Base-by-base conservation (phyloP, 1,140 invertebrate species). In the Stegodyphus dumicola region DNA sequence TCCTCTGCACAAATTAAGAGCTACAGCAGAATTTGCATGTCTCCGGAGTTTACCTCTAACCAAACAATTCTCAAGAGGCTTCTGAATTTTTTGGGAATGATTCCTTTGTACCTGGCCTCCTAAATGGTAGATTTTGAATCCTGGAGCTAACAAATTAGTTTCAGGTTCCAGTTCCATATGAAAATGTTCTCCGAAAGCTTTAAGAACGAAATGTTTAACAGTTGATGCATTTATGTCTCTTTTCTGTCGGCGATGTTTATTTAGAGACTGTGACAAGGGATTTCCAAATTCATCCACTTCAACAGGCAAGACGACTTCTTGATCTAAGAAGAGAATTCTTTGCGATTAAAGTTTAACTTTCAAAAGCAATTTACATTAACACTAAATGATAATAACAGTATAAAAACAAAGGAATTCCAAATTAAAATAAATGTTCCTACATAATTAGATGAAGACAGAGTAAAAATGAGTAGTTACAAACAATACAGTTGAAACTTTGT, bases 1-100 rank as follows among this genome's bases (percentile, higher is more conserved):
- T 81, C 79, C 79, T 53, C 79, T 70, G 7, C 79, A 81, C 13
- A 81, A 48, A 74, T 81, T 81, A 6, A 81, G 51, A n/a, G 79
- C 79, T 15, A 81, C 18, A 18, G 79, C 56, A 7, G 79, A 81
- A 13, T 53, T 18, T 1, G 56, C 56, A 5, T 48, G 79, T 53
- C 66, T 6, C 56, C 54, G 65, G 6, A 81, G 17, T 48, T 66
- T 51, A 3, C 79, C 79, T n/a, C 79, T 71, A n/a, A 81, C 73
- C 10, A 81, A 74, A 17, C 79, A 81, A 13, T 52, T 74, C 17
- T 81, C 70, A 56, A 81, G 17, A 53, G 73, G 54, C 15, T 56
- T 10, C 17, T 49, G 3, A 15, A 17, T 18, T 10, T 54, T 51
- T 33, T 18, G n/a, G 18, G 11, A n/a, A 11, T 17, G 51, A 4